Evolutionary conservation across 1,140 invertebrate species (phyloP).

Genomic region (Cherax quadricarinatus): DNA sequence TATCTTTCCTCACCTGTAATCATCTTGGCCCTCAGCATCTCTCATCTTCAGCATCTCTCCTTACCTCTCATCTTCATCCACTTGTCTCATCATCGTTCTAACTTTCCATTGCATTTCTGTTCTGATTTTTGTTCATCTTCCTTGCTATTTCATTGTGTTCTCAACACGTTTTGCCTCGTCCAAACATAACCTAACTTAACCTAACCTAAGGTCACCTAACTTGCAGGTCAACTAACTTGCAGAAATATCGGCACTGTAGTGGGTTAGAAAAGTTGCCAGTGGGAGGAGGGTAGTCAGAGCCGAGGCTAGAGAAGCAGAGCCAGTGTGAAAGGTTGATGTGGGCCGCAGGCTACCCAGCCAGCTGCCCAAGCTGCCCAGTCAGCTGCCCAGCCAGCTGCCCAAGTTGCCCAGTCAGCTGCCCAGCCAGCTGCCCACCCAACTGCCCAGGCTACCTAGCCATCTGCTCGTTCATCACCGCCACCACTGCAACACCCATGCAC

Average conservation of each 20-base stretch:
- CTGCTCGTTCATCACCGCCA: no score
- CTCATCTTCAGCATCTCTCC: no score
- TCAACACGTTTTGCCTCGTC: no score
- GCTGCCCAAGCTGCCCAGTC: background rate
- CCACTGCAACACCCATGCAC: background rate
- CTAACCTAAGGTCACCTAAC: no score
- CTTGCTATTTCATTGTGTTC: no score
- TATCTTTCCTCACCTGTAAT: background rate
- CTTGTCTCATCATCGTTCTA: background rate
- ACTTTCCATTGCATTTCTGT: background rate
- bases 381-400: background rate
- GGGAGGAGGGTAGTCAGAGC: background rate
- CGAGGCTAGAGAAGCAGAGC: background rate
- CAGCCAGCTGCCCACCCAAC: background rate
- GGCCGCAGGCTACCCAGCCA: conserved; percentile 16
- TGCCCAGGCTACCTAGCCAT: no score
- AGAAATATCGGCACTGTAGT: no score
- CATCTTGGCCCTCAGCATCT: background rate
- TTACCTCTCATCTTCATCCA: background rate
- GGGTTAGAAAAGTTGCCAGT: no score
- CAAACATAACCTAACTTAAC: no score
- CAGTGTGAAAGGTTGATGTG: conserved; percentile 31
- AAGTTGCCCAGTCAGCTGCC: background rate
- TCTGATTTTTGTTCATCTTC: no score
- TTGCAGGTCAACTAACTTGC: no score